These are phyloP conservation scores for Poecile montanus DNA, from an alignment of 2,797 vertebrate genomes.

Conservation along the genomic window DNA sequence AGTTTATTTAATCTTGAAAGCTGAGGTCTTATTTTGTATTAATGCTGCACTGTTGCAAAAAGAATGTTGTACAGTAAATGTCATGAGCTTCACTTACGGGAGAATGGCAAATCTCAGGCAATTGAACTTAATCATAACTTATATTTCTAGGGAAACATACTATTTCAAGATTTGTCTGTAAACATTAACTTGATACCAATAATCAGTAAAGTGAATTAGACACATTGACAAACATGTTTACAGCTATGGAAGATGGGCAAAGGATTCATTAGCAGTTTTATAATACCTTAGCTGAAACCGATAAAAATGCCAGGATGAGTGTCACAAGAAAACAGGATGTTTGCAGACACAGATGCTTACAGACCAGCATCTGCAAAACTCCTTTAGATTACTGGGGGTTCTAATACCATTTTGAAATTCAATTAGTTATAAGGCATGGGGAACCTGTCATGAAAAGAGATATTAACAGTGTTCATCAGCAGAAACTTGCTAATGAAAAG, in stretches of 20 bases:
- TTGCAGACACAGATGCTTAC: neutral
- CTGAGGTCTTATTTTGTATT: neutral
- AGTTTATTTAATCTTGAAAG: neutral
- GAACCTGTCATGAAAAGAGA: constrained; percentile 61
- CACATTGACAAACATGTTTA: neutral
- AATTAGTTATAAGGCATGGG: constrained; percentile 36
- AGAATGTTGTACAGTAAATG: neutral
- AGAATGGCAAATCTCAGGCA: neutral
- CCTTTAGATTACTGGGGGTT: neutral
- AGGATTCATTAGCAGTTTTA: neutral
- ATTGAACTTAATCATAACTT: neutral
- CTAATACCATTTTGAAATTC: constrained; percentile 52
- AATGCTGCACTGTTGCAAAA: neutral
- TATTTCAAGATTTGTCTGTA: neutral
- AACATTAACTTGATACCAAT: neutral
- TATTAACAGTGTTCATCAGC: constrained; percentile 28
- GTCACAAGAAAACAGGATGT: neutral
- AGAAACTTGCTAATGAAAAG: neutral
- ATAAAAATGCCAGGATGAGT: neutral
- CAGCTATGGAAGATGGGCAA: neutral
- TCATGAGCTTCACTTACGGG: neutral
- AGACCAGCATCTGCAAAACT: neutral
- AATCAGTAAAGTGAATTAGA: neutral
- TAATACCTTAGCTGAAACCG: neutral
- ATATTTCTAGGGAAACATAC: neutral